Percentiles rank a stretch among this genome's conserved stretches.
Evolutionary conservation across 2,113 vertebrate species (phyloP).

Genomic region (Rostratula benghalensis): DNA sequence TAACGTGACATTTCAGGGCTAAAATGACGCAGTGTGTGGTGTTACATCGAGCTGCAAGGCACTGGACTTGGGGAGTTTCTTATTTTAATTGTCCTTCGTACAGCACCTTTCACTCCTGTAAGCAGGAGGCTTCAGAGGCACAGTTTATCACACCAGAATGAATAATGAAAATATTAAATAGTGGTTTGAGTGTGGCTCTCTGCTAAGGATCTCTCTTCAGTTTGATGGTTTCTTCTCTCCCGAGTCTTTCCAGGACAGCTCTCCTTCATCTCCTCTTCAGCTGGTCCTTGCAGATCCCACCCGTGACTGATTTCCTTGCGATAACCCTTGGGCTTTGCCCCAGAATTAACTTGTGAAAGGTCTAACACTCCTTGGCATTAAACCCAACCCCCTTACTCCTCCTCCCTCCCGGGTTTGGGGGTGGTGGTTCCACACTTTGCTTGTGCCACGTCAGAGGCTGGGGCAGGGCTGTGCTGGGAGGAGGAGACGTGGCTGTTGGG

Average conservation of each 20-base stretch:
- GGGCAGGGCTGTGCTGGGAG: neutral
- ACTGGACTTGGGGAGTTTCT: neutral
- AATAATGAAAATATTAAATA: neutral
- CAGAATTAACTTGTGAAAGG: rapidly evolving
- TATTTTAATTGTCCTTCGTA: neutral
- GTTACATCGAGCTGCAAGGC: neutral
- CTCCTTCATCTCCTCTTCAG: neutral
- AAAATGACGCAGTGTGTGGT: neutral
- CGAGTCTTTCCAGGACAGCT: neutral
- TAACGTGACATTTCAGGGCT: rapidly evolving
- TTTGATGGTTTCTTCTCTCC: neutral
- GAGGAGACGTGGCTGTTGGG: rapidly evolving
- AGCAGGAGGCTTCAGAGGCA: neutral
- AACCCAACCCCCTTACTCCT: rapidly evolving
- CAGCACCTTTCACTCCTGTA: neutral
- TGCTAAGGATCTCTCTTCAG: neutral
- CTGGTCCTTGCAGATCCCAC: neutral
- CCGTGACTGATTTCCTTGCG: too few species aligned
- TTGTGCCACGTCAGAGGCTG: rapidly evolving
- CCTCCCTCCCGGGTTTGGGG: too few species aligned
- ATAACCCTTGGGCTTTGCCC: neutral
- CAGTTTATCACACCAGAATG: neutral
- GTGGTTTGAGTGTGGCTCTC: neutral
- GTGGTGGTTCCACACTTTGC: rapidly evolving
- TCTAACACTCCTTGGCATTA: neutral